Base-by-base conservation (phyloP, 2,113 vertebrate genomes). In the Typhlomys cinereus region DNA sequence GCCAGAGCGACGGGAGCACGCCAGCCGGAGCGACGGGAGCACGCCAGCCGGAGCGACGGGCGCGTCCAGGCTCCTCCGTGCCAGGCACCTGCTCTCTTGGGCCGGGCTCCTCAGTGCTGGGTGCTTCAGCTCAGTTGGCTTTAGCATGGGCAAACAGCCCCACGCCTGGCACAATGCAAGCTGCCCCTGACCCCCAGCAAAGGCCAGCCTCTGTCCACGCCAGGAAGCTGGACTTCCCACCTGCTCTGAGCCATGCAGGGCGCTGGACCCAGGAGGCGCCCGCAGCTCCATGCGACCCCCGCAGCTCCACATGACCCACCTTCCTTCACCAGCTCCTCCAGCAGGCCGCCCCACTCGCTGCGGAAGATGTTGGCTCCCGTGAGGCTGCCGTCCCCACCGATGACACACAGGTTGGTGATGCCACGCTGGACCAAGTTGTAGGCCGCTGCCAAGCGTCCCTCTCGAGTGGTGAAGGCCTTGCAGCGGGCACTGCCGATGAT, bases 401-500 rank as follows among this genome's bases (percentile, higher is more conserved):
- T 99, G 96, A 99, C 99, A 0, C 99, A 99, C 95, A 99, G 98
- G 98, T 99, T 99, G 97, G 99, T 99, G 98, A 99, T 99, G 93
- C 99, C 98, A 0, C 98, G 98, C 81, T 99, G 98, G 29, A 99
- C 98, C 88, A 99, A 98, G 97, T 99, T 99, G 73, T 97, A 98
- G 88, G 99, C 99, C 0, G 99, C 99, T 0, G 97, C 95, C 41
- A 98, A 98, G 70, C 99, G 98, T 0, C 99, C 99, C 0, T 98
- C 98, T 0, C 98, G 97, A 0, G 98, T 99, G 62, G 97, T 99
- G 97, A 99, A 99, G 78, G 98, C 98, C 94, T 99, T 99, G 96
- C 99, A 99, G 88, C 99, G 98, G 29, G 99, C 99, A 0, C 99
- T 99, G 87, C 99, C 99, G 0, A 99, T 99, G 95, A 99, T 95